Evolutionary conservation across 2,797 vertebrate species (phyloP).

Genomic region (Kryptolebias ocellatus): DNA sequence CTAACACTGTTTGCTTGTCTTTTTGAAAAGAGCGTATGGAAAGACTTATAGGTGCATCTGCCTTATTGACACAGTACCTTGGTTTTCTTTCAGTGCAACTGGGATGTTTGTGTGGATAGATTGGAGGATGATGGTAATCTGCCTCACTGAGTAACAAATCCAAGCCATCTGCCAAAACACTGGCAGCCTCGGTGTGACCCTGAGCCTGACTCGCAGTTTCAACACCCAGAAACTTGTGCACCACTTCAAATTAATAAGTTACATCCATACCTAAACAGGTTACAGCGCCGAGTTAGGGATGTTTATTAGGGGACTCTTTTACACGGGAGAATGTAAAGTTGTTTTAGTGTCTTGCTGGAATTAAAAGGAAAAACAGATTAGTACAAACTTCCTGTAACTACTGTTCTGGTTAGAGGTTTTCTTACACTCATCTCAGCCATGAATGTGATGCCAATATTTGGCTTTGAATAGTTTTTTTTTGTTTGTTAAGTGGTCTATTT

Average conservation of each 20-base stretch:
- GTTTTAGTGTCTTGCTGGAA: too few relatives aligned
- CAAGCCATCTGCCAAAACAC: conserved; percentile 82
- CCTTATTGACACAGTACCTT: conserved; percentile 39
- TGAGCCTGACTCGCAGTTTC: conserved; percentile 52
- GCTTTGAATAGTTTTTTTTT: not conserved
- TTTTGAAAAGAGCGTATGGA: conserved; percentile 40
- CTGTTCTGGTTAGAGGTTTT: not conserved
- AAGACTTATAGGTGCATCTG: conserved; percentile 48
- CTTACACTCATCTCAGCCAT: not conserved
- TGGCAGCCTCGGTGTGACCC: conserved; percentile 70
- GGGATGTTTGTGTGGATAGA: conserved; percentile 71
- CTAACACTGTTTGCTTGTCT: conserved; percentile 42
- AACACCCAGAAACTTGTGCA: conserved; percentile 50
- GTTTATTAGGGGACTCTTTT: too few relatives aligned
- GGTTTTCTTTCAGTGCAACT: conserved; percentile 43
- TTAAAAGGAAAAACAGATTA: not conserved
- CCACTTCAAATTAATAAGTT: conserved; percentile 50
- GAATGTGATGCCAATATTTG: not conserved
- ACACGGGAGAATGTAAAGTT: too few relatives aligned
- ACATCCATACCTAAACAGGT: not conserved
- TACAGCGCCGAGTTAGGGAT: not conserved
- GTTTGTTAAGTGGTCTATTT: not conserved
- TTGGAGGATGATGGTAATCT: conserved; percentile 71
- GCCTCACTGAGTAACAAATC: conserved; percentile 73
- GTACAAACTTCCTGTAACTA: not conserved